Conservation (phyloP, 2,113 vertebrate species). For the Sphaerodactylus townsendi region DNA sequence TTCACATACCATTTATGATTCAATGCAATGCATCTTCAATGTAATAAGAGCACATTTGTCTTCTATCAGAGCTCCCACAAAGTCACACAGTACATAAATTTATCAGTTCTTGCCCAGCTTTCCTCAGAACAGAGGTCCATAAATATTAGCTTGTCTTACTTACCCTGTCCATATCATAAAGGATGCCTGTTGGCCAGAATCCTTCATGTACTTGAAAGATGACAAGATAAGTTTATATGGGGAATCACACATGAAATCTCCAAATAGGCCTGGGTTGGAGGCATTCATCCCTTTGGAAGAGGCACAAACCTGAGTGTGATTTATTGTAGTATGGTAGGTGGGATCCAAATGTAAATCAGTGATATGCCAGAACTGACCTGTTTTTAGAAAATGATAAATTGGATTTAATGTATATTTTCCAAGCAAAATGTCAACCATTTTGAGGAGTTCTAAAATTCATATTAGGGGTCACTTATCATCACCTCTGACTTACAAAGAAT, state of each 20-base stretch:
- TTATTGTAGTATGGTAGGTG: constrained; percentile 84
- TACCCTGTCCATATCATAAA: constrained; percentile 99
- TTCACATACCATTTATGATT: neutral
- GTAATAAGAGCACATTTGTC: neutral
- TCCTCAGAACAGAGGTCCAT: no score
- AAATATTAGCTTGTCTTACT: constrained; percentile 45
- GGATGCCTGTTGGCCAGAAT: constrained; percentile 76
- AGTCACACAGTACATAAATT: no score
- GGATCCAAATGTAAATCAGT: constrained; percentile 96
- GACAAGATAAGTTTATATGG: constrained; percentile 93
- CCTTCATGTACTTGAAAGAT: constrained; percentile 86
- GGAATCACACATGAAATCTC: constrained; percentile 93
- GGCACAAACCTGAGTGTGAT: constrained; percentile 89
- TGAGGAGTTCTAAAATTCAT: neutral
- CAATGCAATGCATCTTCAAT: neutral
- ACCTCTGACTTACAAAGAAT: neutral
- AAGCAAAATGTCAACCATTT: neutral
- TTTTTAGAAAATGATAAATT: constrained; percentile 56
- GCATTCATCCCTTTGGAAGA: constrained; percentile 91
- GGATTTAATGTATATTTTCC: constrained; percentile 38
- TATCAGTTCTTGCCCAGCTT: no score
- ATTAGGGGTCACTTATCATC: neutral
- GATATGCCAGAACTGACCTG: constrained; percentile 95
- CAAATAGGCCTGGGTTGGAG: constrained; percentile 83
- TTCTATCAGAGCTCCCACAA: neutral